phyloP scores from a whole-genome alignment of 1,140 invertebrate genomes.

The Aplysia californica region DNA sequence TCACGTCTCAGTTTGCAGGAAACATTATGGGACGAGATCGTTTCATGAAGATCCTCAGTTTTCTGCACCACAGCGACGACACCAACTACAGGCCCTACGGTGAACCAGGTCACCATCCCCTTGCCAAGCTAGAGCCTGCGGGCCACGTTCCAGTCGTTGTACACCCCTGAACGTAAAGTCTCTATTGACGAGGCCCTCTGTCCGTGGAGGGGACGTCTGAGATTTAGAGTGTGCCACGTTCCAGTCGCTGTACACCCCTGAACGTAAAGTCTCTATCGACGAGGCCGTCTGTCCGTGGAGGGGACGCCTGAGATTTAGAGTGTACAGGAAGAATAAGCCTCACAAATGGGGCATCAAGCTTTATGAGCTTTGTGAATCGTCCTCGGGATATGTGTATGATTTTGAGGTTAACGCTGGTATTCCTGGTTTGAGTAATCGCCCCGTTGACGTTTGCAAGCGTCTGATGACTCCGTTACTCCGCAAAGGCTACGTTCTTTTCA shows the following conservation, averaged over 20 bases:
- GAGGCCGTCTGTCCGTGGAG: slow-evolving; percentile 35
- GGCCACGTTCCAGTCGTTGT: background rate
- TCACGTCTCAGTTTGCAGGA: too few species aligned
- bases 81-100: too few species aligned
- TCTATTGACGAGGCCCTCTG: slow-evolving; percentile 40
- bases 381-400: slow-evolving; percentile 7
- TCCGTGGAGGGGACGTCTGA: slow-evolving; percentile 16
- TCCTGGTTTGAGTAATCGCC: background rate
- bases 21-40: too few species aligned
- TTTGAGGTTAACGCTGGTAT: slow-evolving; percentile 9
- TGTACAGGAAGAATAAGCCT: slow-evolving; percentile 39
- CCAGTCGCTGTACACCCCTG: background rate
- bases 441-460: background rate
- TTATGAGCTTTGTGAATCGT: slow-evolving; percentile 22
- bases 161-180: slow-evolving; percentile 21
- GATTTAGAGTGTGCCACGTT: slow-evolving; percentile 38
- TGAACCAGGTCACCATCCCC: too few species aligned
- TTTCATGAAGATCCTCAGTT: too few species aligned
- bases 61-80: too few species aligned
- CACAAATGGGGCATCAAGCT: slow-evolving; percentile 37
- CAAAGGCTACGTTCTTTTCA: slow-evolving; percentile 15
- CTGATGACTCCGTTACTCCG: background rate
- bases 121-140: too few species aligned
- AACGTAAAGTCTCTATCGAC: slow-evolving; percentile 30
- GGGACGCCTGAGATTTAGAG: slow-evolving; percentile 25